Conservation (phyloP, 2,888 invertebrate genomes). For the Acleris sparsana region DNA sequence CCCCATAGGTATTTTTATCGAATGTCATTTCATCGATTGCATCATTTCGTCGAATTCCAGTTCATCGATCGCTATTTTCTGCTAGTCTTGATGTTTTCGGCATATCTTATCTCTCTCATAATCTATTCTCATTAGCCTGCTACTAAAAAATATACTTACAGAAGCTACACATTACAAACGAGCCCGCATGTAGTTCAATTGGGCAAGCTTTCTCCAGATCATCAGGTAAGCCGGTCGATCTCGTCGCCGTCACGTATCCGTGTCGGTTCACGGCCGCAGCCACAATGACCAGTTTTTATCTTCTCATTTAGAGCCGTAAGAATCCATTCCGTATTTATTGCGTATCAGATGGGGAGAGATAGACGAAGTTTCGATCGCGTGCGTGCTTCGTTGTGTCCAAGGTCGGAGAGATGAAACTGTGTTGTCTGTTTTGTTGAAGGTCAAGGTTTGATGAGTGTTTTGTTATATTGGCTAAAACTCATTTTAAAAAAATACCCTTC, state of each 20-base stretch:
- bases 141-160: background rate
- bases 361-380: constrained; percentile 4
- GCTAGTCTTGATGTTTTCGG: too few relatives aligned
- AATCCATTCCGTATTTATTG: constrained; percentile 20
- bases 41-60: too few relatives aligned
- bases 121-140: background rate
- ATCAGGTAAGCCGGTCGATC: constrained; percentile 26
- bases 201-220: constrained; percentile 28
- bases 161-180: constrained; percentile 4
- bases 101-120: too few relatives aligned
- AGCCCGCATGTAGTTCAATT: constrained; percentile 5
- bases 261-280: constrained; percentile 19
- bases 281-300: constrained; percentile 30
- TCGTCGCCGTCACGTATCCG: constrained; percentile 30
- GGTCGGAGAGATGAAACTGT: too few relatives aligned
- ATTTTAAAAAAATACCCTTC: too few relatives aligned
- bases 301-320: constrained; percentile 22
- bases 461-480: too few relatives aligned
- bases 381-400: too few relatives aligned
- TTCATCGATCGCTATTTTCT: too few relatives aligned
- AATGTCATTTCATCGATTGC: too few relatives aligned
- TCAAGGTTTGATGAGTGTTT: too few relatives aligned
- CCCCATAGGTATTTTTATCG: too few relatives aligned
- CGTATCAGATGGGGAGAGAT: constrained; percentile 16
- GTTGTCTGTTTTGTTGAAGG: too few relatives aligned